Base-by-base conservation (phyloP, 2,797 vertebrate genomes). In the Rhinatrema bivittatum region DNA sequence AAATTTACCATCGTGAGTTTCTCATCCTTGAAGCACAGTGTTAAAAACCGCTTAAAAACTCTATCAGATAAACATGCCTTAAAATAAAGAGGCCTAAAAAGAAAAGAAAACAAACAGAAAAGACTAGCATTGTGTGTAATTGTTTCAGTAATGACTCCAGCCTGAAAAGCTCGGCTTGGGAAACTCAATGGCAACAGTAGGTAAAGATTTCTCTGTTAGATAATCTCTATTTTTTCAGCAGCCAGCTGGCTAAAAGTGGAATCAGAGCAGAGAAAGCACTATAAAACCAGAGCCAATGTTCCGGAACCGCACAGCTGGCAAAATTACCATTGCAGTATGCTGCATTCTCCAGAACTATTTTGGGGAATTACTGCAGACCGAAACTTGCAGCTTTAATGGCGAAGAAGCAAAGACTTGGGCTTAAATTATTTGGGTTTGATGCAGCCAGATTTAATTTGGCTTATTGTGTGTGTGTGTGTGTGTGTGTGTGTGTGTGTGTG, bases 321-420 rank as follows among this genome's bases (percentile, higher is more conserved):
- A 31, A 32, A 10, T 4, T 3, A 28, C 40, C 42, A 16, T 7
- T 32, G 29, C 18, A 24, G 46, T 8, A 16, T 13, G 32, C 46
- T 39, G 11, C 16, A 16, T 27, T 26, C 39, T 63, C 44, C 49
- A 46, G 28, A 60, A 29, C 21, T 47, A 36, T 40, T 59, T 72
- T 46, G 60, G 52, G 55, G 41, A 16, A 15, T 22, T 9, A 24
- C 12, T 34, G 39, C 42, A 58, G 46, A 42, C 21, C 28, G 19
- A 53, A 29, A 40, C 29, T 39, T 10, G 39, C 9, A 22, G 50
- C 45, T 46, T 43, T 56, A 24, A 52, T 50, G 37, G n/a, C n/a
- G n/a, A n/a, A n/a, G n/a, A n/a, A n/a, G n/a, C n/a, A n/a, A n/a
- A n/a, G n/a, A n/a, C n/a, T n/a, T n/a, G n/a, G n/a, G n/a, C n/a